Base-by-base conservation (phyloP, 2,888 invertebrate species). In the Epirrhoe tristata region DNA sequence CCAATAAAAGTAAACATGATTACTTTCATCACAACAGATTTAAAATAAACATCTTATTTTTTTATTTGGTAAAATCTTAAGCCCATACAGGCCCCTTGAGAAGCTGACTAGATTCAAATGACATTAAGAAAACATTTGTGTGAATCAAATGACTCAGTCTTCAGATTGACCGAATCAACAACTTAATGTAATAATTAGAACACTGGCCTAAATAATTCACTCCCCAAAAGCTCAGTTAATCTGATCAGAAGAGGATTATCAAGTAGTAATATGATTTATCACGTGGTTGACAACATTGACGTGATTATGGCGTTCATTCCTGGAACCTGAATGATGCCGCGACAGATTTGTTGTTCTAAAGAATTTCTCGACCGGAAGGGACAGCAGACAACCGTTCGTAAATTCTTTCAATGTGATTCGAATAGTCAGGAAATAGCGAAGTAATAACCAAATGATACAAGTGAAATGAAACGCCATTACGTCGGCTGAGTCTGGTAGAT, bases 11-110 rank as follows among this genome's bases (percentile, higher is more conserved):
- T 52, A 53, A 54, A 54, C 54, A 55, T 56, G 16, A 63, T 64
- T 51, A 56, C 52, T 51, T 55, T 58, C 46, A 36, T 50, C 63
- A 50, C 50, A 58, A 51, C 51, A 51, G 12, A 12, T 43, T 43
- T 43, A 3, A 43, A 1, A 12, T 12, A 12, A 43, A 12, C 4
- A 12, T 12, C 4, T 43, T 61, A n/a, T 58, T 14, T 64, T n/a
- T 69, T 68, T 70, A 68, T 73, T 78, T 74, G 71, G 73, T 77
- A 79, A 81, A 76, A 74, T 64, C 67, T 75, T 67, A 77, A 73
- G 74, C 80, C 80, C 74, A 67, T 71, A 73, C 76, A 80, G 81
- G 82, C 84, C 82, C 77, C 84, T 76, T 70, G 53, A 80, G 79
- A 79, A 79, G 77, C 76, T 80, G 80, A 77, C 74, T 65, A 72